phyloP scores from a whole-genome alignment of 2,113 vertebrate species.

The Tachysurus vachellii region DNA sequence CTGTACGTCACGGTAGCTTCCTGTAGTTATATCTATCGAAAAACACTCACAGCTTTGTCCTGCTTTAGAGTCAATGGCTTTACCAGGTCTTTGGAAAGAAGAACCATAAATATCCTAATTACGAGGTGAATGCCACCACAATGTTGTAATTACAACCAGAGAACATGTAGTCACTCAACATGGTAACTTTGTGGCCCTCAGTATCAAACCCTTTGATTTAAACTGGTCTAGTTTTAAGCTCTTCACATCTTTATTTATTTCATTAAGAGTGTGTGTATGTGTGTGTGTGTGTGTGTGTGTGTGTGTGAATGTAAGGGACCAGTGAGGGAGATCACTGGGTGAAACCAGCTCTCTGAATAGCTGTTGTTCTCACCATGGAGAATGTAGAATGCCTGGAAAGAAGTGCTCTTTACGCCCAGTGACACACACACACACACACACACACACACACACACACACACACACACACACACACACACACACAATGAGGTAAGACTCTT shows the following conservation, averaged over 20 bases:
- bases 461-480: conserved; percentile 26
- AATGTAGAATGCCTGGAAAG: conserved; percentile 52
- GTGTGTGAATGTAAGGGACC: neutral
- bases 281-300: conserved; percentile 33
- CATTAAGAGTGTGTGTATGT: conserved; percentile 26
- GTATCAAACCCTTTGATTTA: neutral
- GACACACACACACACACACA: conserved; percentile 8
- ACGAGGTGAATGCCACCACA: too few species aligned
- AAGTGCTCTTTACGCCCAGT: conserved; percentile 49
- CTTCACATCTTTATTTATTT: too few species aligned
- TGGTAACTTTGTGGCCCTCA: neutral
- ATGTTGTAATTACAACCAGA: too few species aligned
- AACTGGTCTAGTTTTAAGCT: neutral
- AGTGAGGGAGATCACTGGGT: conserved; percentile 19
- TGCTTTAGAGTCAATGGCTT: too few species aligned
- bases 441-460: conserved; percentile 13
- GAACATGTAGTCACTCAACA: too few species aligned
- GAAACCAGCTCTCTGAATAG: conserved; percentile 44
- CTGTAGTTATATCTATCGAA: too few species aligned
- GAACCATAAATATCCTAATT: too few species aligned
- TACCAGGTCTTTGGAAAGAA: too few species aligned
- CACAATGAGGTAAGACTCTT: conserved; percentile 30
- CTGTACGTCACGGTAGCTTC: too few species aligned
- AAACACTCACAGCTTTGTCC: too few species aligned
- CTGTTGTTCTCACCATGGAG: conserved; percentile 47